Evolutionary conservation across 2,113 vertebrate genomes (phyloP), one percentile per base, ranked within the genome.

Genomic region (Pristiophorus japonicus): DNA sequence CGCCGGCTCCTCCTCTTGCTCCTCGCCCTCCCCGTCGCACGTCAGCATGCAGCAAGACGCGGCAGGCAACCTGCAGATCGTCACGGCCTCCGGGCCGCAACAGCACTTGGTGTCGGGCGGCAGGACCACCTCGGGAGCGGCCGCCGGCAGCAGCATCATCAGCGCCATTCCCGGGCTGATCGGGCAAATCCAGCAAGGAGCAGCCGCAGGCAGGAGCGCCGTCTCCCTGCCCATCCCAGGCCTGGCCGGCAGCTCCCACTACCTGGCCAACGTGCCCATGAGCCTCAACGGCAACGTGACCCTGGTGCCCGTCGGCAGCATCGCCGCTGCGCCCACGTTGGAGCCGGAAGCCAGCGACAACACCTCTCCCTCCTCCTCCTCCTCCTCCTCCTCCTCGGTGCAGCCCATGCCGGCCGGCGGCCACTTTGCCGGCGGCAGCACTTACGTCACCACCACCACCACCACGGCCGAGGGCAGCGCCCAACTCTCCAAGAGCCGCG

Each of bases 201-300:
- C n/a, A n/a, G n/a, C n/a, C n/a, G n/a, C n/a, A n/a, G n/a, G n/a
- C n/a, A n/a, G n/a, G n/a, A n/a, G n/a, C n/a, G n/a, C 98, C 59
- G 95, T 59, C 59, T 59, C 59, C 4, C 59, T 59, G 2, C 59
- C 59, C 59, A 59, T 59, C 59, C 59, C 4, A 11, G 59, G 59
- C 59, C 59, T 59, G 4, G 99, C 98, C 95, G 99, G 98, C 96
- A 97, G 98, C 16, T 95, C 98, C 42, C 99, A 99, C 96, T 99
- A 99, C 87, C 97, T 99, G 96, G 98, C 98, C 96, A 99, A 99
- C 84, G 98, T 99, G 97, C 99, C 99, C 0, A 97, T 99, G 96
- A 98, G 98, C 34, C 98, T 99, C 0, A 99, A 99, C 45, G 99
- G 99, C 95, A 99, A 99, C 97, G 99, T 99, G 97, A 99, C 99